Evolutionary conservation across 1,140 invertebrate species (phyloP).

Genomic region (Hermetia illucens): DNA sequence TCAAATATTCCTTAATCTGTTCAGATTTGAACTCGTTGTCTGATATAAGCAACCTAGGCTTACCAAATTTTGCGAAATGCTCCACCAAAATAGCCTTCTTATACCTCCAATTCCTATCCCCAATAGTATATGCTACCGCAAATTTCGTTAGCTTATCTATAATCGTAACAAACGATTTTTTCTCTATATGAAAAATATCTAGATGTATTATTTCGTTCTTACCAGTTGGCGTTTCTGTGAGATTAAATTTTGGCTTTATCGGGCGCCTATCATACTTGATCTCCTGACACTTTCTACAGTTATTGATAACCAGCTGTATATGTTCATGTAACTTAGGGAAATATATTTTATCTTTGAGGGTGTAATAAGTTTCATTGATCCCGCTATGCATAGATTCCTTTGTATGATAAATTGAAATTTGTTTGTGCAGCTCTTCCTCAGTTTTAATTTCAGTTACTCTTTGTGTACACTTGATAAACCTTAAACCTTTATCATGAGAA

Average conservation of each 20-base stretch:
- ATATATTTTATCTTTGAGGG: constrained; percentile 2
- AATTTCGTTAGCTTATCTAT: constrained; percentile 5
- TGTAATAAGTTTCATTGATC: constrained; percentile 2
- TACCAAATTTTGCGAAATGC: neutral
- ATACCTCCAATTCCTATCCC: neutral
- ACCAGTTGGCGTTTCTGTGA: neutral
- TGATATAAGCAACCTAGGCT: neutral
- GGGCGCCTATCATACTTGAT: constrained; percentile 2
- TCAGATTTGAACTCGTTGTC: neutral
- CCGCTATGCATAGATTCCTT: constrained; percentile 2
- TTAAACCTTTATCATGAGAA: too few species aligned
- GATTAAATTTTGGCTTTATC: neutral
- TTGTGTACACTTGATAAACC: too few species aligned
- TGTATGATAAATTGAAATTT: neutral
- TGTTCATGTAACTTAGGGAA: constrained; percentile 2
- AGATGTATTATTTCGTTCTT: constrained; percentile 1
- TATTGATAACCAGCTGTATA: constrained; percentile 3
- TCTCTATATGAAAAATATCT: constrained; percentile 3
- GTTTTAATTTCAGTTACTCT: constrained; percentile 3
- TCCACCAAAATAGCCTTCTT: neutral
- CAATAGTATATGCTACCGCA: constrained; percentile 1
- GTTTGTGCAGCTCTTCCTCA: constrained; percentile 2
- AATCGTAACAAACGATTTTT: constrained; percentile 3
- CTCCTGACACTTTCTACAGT: constrained; percentile 2
- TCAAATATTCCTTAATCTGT: neutral